Base-by-base conservation (phyloP, 92 coral and sea anemone genomes). In the Epizoanthus stellaris region DNA sequence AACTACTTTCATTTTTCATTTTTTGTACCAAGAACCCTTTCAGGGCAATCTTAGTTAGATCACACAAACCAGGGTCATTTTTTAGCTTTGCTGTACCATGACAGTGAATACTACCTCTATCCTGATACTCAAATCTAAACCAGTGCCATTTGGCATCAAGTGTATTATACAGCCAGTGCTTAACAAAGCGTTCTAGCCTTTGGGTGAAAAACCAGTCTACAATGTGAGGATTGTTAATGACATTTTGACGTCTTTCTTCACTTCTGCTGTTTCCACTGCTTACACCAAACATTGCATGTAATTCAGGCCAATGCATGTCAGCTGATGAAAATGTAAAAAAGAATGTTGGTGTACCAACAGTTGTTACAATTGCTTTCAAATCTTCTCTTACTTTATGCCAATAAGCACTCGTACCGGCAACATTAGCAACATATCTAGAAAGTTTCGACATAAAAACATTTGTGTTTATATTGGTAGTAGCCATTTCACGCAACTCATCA, bases 11-110 rank as follows among this genome's bases (percentile, higher is more conserved):
- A 70, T 85, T 77, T 85, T 67, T 89, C 63, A 6, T 75, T 70
- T 85, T 85, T 45, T 85, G 85, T 16, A 89, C 92, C 76, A 89
- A 85, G 85, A 88, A 82, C 34, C 82, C 91, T 73, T 87, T 82
- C 60, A 87, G 56, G 6, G 87, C 91, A 70, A 21, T 21, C 38
- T 73, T 60, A 14, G 83, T 75, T 20, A 85, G 60, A 57, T 74
- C 42, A 85, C 84, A 85, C 52, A 23, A 23, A 23, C 25, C 25
- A 23, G 25, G 25, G 25, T 23, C 25, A 23, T 23, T 23, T 23
- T 23, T 23, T 23, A 23, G 25, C 25, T 23, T 23, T 23, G 25
- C 25, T 23, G 25, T 23, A 23, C 25, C 25, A 23, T 23, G 25
- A 23, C 25, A 23, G 25, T 23, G 25, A 23, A 23, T 23, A 23